Evolutionary conservation across 2,888 invertebrate species (phyloP), one percentile per base, ranked within the genome.

Genomic region (Gnatocerus cornutus): DNA sequence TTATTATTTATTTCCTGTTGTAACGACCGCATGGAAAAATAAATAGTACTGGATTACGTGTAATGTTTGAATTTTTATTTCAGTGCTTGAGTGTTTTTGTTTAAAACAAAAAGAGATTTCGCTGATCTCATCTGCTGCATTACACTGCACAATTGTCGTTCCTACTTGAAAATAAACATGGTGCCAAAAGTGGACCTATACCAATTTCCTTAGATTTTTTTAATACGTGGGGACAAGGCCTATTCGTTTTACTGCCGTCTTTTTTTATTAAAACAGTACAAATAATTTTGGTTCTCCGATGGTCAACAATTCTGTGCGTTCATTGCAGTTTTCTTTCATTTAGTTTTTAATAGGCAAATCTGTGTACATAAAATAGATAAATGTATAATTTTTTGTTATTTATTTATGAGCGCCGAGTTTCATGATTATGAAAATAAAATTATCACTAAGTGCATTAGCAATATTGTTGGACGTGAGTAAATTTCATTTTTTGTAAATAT

Each of bases 81-180:
- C 29, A 50, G 10, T 55, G 67, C 59, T 67, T 66, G 58, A 58
- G 66, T 66, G 64, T 50, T 50, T 43, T 46, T 53, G 29, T 52
- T 64, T n/a, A 45, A 65, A 65, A 56, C 14, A 33, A 27, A 52
- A 62, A 66, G 78, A 77, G 76, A 78, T 77, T 46, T 64, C 68
- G 53, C 73, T 79, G 80, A 81, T 80, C 80, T 81, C 81, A 79
- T 71, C 72, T 76, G 73, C 78, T 80, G 77, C 77, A 74, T 79
- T 79, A 77, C 77, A 77, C 75, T 78, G 78, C 80, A 79, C 78
- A 77, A 76, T 78, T 78, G 77, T 77, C 70, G 74, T 77, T 78
- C 75, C 73, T 76, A 75, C 69, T 69, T 69, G 68, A 70, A 73
- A 70, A 71, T 53, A 61, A 65, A 59, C 39, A 53, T 67, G 76